Evolutionary conservation across 2,888 invertebrate species (phyloP).

Genomic region (Steinernema hermaphroditum): DNA sequence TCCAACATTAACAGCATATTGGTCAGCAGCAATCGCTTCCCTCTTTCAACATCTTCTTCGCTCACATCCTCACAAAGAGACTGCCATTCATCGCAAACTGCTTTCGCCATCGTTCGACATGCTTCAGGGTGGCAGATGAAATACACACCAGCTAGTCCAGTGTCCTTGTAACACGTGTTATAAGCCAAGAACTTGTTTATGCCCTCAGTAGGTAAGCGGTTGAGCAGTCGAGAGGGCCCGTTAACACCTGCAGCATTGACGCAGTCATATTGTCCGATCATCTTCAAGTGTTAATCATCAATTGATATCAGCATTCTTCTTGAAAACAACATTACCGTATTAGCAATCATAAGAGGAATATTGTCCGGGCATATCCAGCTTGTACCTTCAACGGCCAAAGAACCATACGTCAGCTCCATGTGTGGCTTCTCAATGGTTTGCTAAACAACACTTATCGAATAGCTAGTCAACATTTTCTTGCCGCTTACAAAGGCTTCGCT

Average conservation of each 20-base stretch:
- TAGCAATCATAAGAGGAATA: constrained; percentile 95
- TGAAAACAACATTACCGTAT: too few relatives aligned
- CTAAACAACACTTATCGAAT: too few relatives aligned
- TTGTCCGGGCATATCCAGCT: constrained; percentile 98
- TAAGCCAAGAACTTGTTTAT: constrained; percentile 73
- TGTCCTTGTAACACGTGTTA: constrained; percentile 98
- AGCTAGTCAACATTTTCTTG: too few relatives aligned
- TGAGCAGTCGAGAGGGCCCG: constrained; percentile 83
- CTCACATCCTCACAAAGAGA: constrained; percentile 74
- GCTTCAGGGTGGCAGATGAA: constrained; percentile 77
- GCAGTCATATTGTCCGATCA: constrained; percentile 81
- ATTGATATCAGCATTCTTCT: too few relatives aligned
- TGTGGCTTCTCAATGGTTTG: constrained; percentile 43
- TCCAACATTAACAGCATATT: constrained; percentile 95
- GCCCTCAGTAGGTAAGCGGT: constrained; percentile 75
- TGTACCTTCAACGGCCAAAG: constrained; percentile 89
- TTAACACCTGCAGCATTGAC: constrained; percentile 89
- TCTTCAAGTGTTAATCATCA: constrained; percentile 64
- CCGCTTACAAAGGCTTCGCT: constrained; percentile 37
- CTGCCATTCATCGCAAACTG: constrained; percentile 62
- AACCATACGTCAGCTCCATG: constrained; percentile 90
- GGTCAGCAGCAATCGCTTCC: constrained; percentile 90
- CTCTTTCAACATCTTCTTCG: constrained; percentile 87
- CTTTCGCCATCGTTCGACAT: constrained; percentile 48
- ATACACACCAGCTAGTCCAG: constrained; percentile 95